Evolutionary conservation across 2,113 vertebrate genomes (phyloP), one percentile per base, ranked within the genome.

Genomic region (Corythaixoides concolor): DNA sequence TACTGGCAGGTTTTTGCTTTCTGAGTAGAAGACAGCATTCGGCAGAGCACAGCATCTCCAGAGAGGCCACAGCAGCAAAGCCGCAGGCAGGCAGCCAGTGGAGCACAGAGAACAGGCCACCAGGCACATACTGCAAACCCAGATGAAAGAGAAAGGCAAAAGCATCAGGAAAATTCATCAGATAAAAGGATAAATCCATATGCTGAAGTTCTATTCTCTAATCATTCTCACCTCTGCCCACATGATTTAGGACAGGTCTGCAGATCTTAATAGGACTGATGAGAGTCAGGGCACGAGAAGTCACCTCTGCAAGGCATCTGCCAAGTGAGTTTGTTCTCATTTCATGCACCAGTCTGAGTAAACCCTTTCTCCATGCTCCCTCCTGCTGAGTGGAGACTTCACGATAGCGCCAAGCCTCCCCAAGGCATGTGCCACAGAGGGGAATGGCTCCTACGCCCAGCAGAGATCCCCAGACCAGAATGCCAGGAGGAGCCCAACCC

Each of bases 61-160:
- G 87, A 86, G 94, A 92, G 80, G 73, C 76, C 83, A 55, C 1
- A 15, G 86, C 2, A 79, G 80, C 93, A 87, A 59, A 85, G 84
- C 93, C 86, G 30, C 67, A 55, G 83, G 93, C 86, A 89, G 37
- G 12, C 89, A 90, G 89, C 41, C 85, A 84, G 55, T 39, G 3
- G 60, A 95, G 66, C 84, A 66, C 2, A 0, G 73, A 74, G 68
- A 83, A 47, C 63, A 45, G 43, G 60, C 87, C 68, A 37, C 69
- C 28, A 35, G 70, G 79, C 79, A 85, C 50, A 56, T 7, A 47
- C 87, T 55, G 64, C 89, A 93, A 82, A 78, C 52, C 24, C 95
- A 85, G 93, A 85, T 64, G 58, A 93, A 82, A 92, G 69, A 72
- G 43, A 56, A 80, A 85, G 91, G 87, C 35, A 88, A 85, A 89